Base-by-base conservation (phyloP, 2,888 invertebrate genomes). In the Malthinus seriepunctatus region DNA sequence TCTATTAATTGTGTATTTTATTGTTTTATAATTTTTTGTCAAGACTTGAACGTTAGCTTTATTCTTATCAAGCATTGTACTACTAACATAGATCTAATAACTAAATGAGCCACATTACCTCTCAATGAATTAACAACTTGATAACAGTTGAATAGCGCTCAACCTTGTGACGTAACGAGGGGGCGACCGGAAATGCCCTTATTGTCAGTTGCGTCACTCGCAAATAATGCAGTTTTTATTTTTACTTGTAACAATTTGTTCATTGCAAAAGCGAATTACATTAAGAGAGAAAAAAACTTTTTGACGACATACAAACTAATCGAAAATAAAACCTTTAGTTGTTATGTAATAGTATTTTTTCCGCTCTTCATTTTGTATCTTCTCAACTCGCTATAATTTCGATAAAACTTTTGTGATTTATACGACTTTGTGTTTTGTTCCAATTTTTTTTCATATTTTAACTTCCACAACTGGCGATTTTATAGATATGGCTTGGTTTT, bases 61-160 rank as follows among this genome's bases (percentile, higher is more conserved):
- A 15, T 53, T 46, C 14, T 46, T 38, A 15, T 38, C 38, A 46
- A 53, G 45, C 32, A 32, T 62, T 57, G 61, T 57, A 59, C 66
- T 60, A 57, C 63, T 63, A 63, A 56, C 63, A 64, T 56, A 64
- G 51, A 65, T 63, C 53, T 63, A 68, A 67, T 63, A 59, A 60
- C 62, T 65, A 68, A 71, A 73, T 69, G 71, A 72, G 67, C 70
- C 66, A 67, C 64, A 64, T 67, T 67, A 65, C 46, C 65, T 65
- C 71, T 74, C 75, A 77, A 75, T 77, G 75, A 74, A 74, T 75
- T 76, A 77, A 77, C 73, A 69, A 70, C 72, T 71, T 74, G 75
- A 76, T 76, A 72, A 71, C 71, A 64, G 70, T 69, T 69, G 72
- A 73, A 76, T 74, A 71, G 70, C 66, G 69, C 65, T 66, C 58